Conservation (phyloP, 2,113 vertebrate genomes). For the Accipiter virgatus region DNA sequence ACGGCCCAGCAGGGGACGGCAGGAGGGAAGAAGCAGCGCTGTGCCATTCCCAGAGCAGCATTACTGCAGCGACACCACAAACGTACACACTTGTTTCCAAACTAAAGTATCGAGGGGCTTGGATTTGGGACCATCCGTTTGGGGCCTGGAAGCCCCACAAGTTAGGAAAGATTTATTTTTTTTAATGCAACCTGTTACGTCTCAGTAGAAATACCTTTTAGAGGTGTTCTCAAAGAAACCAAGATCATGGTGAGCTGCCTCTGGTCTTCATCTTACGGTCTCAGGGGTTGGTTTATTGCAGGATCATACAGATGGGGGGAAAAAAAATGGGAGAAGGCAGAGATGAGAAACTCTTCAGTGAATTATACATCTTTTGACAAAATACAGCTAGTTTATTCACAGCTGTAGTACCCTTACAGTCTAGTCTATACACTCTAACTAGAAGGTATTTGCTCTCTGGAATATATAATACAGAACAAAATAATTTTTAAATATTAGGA, state of each 20-base stretch:
- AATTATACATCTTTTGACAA: not conserved
- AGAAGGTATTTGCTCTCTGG: not conserved
- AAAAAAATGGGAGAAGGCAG: not conserved
- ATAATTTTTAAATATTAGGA: not conserved
- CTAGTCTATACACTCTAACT: not conserved
- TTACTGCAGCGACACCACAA: not conserved
- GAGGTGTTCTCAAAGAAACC: not conserved
- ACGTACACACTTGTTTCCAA: rapidly evolving
- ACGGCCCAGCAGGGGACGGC: rapidly evolving
- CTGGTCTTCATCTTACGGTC: not conserved
- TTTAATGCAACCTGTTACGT: not conserved
- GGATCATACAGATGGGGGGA: rapidly evolving
- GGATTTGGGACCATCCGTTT: not conserved
- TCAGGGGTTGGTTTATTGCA: not conserved
- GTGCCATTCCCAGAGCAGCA: not conserved
- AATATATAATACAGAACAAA: not conserved
- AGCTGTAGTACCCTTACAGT: not conserved
- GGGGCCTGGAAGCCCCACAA: not conserved
- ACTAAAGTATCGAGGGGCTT: not conserved
- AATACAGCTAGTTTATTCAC: not conserved
- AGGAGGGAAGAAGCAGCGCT: rapidly evolving
- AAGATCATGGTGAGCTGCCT: not conserved
- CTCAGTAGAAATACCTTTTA: not conserved
- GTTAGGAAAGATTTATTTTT: not conserved
- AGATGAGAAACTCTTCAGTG: not conserved